Conservation (phyloP, 2,113 vertebrate species). For the Pleuronectes platessa region DNA sequence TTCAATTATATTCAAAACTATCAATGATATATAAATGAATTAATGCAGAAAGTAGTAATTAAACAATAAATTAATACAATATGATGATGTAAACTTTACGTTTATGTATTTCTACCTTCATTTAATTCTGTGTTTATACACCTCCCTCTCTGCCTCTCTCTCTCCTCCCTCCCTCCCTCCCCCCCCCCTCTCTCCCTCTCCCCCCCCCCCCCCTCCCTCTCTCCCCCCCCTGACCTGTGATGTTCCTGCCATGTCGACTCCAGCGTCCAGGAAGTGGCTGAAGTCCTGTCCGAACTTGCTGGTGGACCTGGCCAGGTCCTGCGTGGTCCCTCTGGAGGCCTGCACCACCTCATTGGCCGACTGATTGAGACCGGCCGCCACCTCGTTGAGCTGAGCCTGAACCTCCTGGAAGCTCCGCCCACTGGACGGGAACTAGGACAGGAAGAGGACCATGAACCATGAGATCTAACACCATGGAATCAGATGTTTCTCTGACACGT, state of each 20-base stretch:
- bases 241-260: conserved; percentile 97
- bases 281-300: conserved; percentile 97
- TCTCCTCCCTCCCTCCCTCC: no score
- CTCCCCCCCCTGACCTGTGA: conserved; percentile 84
- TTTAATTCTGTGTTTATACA: no score
- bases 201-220: no score
- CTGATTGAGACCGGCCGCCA: conserved; percentile 93
- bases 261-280: conserved; percentile 93
- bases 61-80: no score
- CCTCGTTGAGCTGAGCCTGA: conserved; percentile 90
- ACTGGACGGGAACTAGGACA: conserved; percentile 89
- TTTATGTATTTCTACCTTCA: no score
- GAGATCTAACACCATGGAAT: no score
- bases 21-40: no score
- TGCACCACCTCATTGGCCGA: conserved; percentile 97
- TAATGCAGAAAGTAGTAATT: neutral
- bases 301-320: conserved; percentile 91
- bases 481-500: no score
- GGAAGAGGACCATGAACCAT: neutral
- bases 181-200: no score
- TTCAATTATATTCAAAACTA: no score
- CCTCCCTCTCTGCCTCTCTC: no score
- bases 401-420: conserved; percentile 96
- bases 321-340: conserved; percentile 92
- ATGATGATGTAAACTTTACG: no score